These are phyloP conservation scores for Pipistrellus kuhlii DNA, from an alignment of 2,797 vertebrate species.

Conservation along the genomic window DNA sequence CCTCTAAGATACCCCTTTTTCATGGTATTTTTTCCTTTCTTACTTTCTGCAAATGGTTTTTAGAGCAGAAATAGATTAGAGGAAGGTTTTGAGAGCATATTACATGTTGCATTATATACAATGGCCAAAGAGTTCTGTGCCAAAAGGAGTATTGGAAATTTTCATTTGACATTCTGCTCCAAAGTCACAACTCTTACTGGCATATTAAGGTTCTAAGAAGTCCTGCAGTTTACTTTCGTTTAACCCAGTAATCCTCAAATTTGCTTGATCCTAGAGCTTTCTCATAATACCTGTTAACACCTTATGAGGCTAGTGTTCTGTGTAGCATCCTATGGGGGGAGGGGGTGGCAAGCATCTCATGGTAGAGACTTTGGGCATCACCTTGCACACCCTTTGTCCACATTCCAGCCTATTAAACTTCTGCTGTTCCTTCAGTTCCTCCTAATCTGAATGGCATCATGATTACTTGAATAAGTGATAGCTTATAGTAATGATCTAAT, in stretches of 20 bases:
- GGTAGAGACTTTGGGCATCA: not conserved
- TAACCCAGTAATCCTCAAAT: not conserved
- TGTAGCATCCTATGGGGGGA: not conserved
- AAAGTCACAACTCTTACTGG: not conserved
- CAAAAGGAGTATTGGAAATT: not conserved
- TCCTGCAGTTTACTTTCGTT: constrained; percentile 12
- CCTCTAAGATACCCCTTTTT: not conserved
- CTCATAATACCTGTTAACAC: not conserved
- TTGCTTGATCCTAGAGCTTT: not conserved
- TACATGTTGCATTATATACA: not conserved
- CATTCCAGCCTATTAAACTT: not conserved
- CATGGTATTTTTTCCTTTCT: not conserved
- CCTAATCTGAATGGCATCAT: not conserved
- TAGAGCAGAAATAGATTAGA: constrained; percentile 21
- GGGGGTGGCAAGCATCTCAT: too few relatives aligned
- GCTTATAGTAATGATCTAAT: constrained; percentile 37
- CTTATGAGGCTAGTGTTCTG: not conserved
- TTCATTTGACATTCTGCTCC: not conserved
- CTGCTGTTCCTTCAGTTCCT: not conserved
- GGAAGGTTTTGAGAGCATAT: not conserved
- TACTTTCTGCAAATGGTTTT: not conserved
- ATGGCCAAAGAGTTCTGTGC: not conserved
- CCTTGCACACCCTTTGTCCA: not conserved
- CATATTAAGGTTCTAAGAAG: not conserved
- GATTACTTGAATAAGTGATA: constrained; percentile 24